Percentiles rank a stretch among this genome's conserved stretches.
Evolutionary conservation across 2,113 vertebrate species (phyloP).

Genomic region (Pelecanoides urinatrix): DNA sequence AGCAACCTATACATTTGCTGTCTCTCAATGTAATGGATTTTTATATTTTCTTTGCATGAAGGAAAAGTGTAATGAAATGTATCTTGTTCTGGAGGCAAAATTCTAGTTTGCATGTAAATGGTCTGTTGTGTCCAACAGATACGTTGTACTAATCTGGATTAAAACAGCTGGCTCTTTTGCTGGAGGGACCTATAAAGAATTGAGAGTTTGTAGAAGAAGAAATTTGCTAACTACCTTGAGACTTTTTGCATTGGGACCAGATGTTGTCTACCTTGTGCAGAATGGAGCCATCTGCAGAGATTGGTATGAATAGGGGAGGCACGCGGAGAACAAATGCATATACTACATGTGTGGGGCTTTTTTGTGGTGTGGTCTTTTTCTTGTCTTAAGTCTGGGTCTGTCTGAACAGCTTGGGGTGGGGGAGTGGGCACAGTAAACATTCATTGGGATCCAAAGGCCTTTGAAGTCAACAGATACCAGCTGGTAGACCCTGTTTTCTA

Average conservation of each 20-base stretch:
- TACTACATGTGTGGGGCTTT: too few relatives aligned
- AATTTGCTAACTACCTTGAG: too few relatives aligned
- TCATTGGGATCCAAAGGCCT: not conserved
- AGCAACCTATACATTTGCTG: not conserved
- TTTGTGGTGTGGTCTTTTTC: not conserved
- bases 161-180: not conserved
- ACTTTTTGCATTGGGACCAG: not conserved
- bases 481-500: not conserved
- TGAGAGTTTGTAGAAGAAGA: not conserved
- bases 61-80: not conserved
- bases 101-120: not conserved
- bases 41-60: not conserved
- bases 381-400: not conserved
- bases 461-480: not conserved
- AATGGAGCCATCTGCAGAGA: not conserved
- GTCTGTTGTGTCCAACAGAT: not conserved
- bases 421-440: accelerated
- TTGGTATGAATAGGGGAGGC: not conserved
- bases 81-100: not conserved
- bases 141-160: not conserved
- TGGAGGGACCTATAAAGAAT: not conserved
- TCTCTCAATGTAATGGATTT: not conserved
- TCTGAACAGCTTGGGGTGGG: not conserved
- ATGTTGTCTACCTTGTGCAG: not conserved
- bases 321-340: not conserved